Conservation (phyloP, 1,140 invertebrate species). For the Holotrichia oblita region DNA sequence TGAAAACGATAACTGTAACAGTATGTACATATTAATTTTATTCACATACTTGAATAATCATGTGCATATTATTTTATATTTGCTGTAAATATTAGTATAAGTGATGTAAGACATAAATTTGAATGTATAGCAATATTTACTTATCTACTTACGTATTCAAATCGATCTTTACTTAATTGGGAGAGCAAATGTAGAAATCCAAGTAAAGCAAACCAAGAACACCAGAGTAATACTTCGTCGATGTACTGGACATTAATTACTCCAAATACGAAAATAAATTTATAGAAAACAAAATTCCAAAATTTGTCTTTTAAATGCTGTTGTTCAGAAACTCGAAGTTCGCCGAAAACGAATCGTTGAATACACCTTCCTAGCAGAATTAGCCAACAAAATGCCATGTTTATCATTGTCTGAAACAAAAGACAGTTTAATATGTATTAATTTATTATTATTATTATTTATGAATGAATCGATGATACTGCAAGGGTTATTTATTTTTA, state of each 20-base stretch:
- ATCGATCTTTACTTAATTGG: conserved; percentile 88
- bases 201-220: conserved; percentile 88
- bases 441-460: too few species aligned
- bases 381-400: conserved; percentile 87
- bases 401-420: conserved; percentile 80
- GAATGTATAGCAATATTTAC: too few species aligned
- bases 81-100: too few species aligned
- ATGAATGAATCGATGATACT: too few species aligned
- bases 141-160: conserved; percentile 84
- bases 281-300: conserved; percentile 95
- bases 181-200: conserved; percentile 88
- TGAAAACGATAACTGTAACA: conserved; percentile 81
- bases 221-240: conserved; percentile 85
- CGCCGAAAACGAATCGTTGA: conserved; percentile 86
- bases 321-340: conserved; percentile 84
- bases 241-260: conserved; percentile 91
- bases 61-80: too few species aligned
- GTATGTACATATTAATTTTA: too few species aligned
- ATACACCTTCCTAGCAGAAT: conserved; percentile 81
- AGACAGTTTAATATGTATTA: too few species aligned
- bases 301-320: conserved; percentile 86
- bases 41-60: too few species aligned
- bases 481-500: too few species aligned
- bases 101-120: too few species aligned
- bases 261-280: conserved; percentile 95